phyloP scores from a whole-genome alignment of 2,888 invertebrate species.

The Arctia plantaginis region DNA sequence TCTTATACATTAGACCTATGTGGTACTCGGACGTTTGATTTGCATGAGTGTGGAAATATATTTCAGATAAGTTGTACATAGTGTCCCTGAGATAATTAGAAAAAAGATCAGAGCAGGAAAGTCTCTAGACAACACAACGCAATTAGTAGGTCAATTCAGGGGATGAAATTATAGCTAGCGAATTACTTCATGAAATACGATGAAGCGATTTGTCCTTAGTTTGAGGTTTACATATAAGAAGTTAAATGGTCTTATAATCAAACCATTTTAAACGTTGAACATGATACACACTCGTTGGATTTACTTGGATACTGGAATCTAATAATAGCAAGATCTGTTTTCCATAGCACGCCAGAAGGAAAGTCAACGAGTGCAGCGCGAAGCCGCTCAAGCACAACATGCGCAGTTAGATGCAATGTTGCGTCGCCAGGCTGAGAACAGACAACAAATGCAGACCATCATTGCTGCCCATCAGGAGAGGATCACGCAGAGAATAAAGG shows the following conservation, averaged over 20 bases:
- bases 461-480: conserved; percentile 87
- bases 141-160: background rate
- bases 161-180: background rate
- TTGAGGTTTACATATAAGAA: no score
- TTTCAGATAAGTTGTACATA: background rate
- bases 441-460: conserved; percentile 86
- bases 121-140: background rate
- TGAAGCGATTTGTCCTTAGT: no score
- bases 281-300: no score
- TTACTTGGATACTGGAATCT: background rate
- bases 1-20: no score
- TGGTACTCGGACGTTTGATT: no score
- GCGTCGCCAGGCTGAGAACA: conserved; percentile 84
- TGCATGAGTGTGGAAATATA: no score
- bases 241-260: no score
- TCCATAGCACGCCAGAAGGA: conserved; percentile 79
- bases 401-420: conserved; percentile 84
- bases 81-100: background rate
- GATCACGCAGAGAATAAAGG: conserved; percentile 87
- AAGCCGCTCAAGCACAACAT: conserved; percentile 83
- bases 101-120: background rate
- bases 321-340: background rate
- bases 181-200: background rate
- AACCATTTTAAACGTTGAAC: no score
- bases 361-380: conserved; percentile 80